phyloP scores from a whole-genome alignment of 2,113 vertebrate species.

The Herpailurus yagouaroundi region DNA sequence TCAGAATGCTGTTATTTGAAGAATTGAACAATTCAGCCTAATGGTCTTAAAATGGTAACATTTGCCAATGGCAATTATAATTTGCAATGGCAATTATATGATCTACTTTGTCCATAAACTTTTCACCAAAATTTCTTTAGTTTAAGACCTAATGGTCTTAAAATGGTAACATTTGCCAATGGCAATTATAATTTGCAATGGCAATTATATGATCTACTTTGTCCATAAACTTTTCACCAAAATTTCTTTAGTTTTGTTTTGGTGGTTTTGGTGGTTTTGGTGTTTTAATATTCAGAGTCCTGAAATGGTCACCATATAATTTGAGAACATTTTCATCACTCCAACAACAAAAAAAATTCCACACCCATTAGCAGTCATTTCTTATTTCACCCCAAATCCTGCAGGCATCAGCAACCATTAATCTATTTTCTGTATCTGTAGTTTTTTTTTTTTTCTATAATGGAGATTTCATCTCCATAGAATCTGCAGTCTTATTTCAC shows the following conservation, averaged over 20 bases:
- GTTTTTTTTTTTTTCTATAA: background rate
- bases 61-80: slow-evolving; percentile 17
- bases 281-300: background rate
- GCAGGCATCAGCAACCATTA: background rate
- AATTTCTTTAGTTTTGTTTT: background rate
- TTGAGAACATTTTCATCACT: background rate
- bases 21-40: background rate
- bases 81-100: too few relatives aligned
- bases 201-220: background rate
- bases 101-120: too few relatives aligned
- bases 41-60: slow-evolving; percentile 29
- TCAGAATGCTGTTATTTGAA: slow-evolving; percentile 33
- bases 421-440: background rate
- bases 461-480: background rate
- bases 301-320: background rate
- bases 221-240: background rate
- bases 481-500: background rate
- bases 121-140: too few relatives aligned
- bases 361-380: background rate
- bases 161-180: slow-evolving; percentile 29
- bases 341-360: background rate
- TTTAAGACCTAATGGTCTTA: slow-evolving; percentile 25
- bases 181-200: slow-evolving; percentile 5
- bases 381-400: background rate
- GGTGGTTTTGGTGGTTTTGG: background rate